Evolutionary conservation across 2,797 vertebrate genomes (phyloP).

Genomic region (Tamandua tetradactyla): DNA sequence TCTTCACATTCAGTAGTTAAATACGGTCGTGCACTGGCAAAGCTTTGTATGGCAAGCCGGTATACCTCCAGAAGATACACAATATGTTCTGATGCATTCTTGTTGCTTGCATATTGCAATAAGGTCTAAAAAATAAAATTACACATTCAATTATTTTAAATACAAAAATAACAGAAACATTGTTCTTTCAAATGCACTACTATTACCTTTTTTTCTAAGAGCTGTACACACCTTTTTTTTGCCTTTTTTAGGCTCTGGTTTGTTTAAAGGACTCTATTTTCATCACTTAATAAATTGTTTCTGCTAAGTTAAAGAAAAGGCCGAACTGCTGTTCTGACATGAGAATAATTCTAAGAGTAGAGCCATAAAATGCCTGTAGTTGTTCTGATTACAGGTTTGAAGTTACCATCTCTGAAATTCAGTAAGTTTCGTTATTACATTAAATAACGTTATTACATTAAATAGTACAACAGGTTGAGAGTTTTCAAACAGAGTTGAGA

Average conservation of each 20-base stretch:
- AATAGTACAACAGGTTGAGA: too few relatives aligned
- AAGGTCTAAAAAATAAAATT: conserved; percentile 89
- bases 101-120: conserved; percentile 95
- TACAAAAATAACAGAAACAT: conserved; percentile 57
- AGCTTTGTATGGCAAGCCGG: conserved; percentile 96
- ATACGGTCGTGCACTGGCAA: conserved; percentile 94
- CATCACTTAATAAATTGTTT: conserved; percentile 44
- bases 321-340: conserved; percentile 10
- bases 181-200: background rate
- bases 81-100: conserved; percentile 95
- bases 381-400: background rate
- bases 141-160: conserved; percentile 56
- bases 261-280: conserved; percentile 50
- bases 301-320: background rate
- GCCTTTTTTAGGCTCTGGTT: background rate
- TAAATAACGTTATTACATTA: too few relatives aligned
- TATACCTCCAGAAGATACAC: conserved; percentile 96
- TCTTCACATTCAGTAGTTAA: conserved; percentile 96
- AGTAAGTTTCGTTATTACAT: conserved; percentile 34
- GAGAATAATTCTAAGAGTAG: conserved; percentile 19
- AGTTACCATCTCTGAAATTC: conserved; percentile 39
- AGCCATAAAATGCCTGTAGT: background rate
- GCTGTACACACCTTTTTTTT: background rate
- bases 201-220: conserved; percentile 25
- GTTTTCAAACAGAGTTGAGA: too few relatives aligned